A percentile compares a stretch with the other conserved stretches of the same genome.
Evolutionary conservation across 2,113 vertebrate genomes (phyloP).

Genomic region (Empidonax traillii): DNA sequence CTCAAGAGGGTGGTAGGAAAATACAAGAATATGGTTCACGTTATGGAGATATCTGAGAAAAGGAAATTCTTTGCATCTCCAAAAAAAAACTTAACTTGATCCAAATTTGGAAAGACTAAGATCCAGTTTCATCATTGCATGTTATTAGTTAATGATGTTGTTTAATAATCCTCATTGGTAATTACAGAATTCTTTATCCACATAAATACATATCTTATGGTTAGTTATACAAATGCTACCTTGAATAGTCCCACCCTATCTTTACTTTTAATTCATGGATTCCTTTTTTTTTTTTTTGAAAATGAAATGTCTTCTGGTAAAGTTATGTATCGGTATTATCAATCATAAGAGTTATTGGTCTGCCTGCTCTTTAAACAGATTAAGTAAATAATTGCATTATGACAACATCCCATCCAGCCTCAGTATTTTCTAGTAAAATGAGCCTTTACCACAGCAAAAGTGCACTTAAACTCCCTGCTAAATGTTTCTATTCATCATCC

Average conservation of each 20-base stretch:
- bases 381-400: not conserved
- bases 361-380: not conserved
- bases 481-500: not conserved
- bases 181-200: not conserved
- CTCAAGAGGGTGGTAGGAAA: not conserved
- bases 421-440: not conserved
- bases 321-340: not conserved
- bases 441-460: not conserved
- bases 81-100: not conserved
- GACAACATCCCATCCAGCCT: fast-evolving
- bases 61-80: not conserved
- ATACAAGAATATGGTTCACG: not conserved
- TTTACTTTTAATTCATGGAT: not conserved
- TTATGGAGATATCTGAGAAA: not conserved
- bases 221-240: not conserved
- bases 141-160: not conserved
- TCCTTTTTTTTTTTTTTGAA: not conserved
- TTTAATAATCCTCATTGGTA: not conserved
- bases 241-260: not conserved
- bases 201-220: not conserved
- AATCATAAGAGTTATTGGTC: not conserved
- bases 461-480: not conserved
- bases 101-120: not conserved
- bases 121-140: not conserved
- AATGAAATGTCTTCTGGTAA: not conserved